phyloP scores from a whole-genome alignment of 1,140 invertebrate species.

The Scylla paramamosain region DNA sequence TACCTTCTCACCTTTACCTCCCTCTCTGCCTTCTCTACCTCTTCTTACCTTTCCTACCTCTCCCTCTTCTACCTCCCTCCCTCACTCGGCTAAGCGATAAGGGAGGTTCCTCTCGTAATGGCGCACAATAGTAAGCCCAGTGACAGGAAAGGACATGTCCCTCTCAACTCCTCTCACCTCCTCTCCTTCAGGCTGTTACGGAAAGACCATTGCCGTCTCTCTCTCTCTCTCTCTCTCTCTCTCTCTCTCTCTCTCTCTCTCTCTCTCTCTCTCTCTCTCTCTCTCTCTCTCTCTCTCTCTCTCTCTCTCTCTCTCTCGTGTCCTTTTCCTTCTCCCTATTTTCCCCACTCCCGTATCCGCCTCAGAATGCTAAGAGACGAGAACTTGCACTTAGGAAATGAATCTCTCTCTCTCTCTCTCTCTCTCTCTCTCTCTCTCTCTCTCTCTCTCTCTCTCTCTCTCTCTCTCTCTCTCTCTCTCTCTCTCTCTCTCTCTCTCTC shows the following conservation, averaged over 20 bases:
- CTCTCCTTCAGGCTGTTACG: not conserved
- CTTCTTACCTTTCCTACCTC: not conserved
- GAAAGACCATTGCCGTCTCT: not conserved
- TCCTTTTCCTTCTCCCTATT: not conserved
- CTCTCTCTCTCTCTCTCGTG: not conserved
- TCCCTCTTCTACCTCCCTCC: not conserved
- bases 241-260: not conserved
- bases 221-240: conserved; percentile 8
- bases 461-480: conserved; percentile 23
- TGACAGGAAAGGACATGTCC: not conserved
- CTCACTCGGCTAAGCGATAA: not conserved
- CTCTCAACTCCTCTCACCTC: not conserved
- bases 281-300: not conserved
- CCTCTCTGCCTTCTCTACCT: not conserved
- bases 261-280: not conserved
- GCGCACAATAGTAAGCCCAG: not conserved
- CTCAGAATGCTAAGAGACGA: no score
- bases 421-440: conserved; percentile 43
- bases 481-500: conserved; percentile 46
- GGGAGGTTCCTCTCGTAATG: not conserved
- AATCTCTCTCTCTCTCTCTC: not conserved
- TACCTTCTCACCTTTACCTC: not conserved
- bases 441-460: conserved; percentile 59
- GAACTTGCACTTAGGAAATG: not conserved
- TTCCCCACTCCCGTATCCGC: no score